These are phyloP conservation scores for Squalus acanthias DNA, from an alignment of 2,797 vertebrate species.

Conservation along the genomic window DNA sequence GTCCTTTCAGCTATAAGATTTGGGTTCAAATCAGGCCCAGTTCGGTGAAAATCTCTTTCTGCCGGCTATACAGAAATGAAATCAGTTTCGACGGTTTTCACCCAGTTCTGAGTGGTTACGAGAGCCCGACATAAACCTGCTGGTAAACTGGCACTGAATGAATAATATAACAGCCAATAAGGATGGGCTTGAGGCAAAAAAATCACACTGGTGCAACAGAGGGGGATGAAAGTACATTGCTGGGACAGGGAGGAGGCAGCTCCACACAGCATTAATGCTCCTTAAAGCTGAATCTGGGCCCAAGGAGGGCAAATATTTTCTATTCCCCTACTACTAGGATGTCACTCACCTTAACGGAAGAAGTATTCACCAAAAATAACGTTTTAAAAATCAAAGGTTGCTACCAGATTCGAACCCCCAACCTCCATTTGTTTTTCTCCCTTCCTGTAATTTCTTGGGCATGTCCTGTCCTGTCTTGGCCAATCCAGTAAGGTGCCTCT, in stretches of 20 bases:
- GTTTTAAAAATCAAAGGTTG: background rate
- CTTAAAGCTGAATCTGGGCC: background rate
- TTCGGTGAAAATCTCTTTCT: too few relatives aligned
- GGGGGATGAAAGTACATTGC: too few relatives aligned
- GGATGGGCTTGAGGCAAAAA: background rate
- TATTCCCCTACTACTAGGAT: background rate
- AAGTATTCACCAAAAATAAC: background rate
- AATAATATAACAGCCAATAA: background rate
- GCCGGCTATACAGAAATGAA: too few relatives aligned
- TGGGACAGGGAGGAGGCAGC: background rate
- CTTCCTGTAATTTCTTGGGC: background rate
- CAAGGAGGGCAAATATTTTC: background rate
- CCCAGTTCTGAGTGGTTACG: too few relatives aligned
- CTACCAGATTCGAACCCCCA: background rate
- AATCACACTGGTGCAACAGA: background rate
- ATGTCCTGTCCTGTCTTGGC: background rate
- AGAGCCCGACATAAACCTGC: too few relatives aligned
- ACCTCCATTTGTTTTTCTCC: too few relatives aligned
- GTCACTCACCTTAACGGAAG: background rate
- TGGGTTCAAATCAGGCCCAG: background rate
- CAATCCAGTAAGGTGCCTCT: background rate
- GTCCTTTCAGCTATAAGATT: background rate
- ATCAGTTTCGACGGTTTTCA: too few relatives aligned
- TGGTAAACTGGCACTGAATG: background rate
- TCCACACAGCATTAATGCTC: background rate